These are phyloP conservation scores for Pachyseris speciosa DNA, from an alignment of 64 coral and sea anemone species.

Conservation along the genomic window DNA sequence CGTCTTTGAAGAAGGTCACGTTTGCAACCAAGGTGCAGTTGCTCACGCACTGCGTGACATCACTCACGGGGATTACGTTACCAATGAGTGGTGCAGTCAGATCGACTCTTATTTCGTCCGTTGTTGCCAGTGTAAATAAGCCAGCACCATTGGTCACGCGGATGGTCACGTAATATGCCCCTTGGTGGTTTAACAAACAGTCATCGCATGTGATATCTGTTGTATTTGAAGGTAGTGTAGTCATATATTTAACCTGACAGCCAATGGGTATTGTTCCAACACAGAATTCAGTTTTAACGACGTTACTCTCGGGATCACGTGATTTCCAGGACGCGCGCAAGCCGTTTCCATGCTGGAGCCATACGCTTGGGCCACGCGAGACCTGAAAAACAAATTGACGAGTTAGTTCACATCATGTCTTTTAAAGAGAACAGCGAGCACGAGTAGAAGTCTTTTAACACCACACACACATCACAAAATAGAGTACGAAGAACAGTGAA, in stretches of 20 bases:
- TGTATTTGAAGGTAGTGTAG: conserved; percentile 29
- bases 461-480: too few species aligned
- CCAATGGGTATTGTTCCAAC: conserved; percentile 74
- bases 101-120: conserved; percentile 61
- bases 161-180: conserved; percentile 77
- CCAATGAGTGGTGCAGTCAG: conserved; percentile 67
- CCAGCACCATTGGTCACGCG: conserved; percentile 85
- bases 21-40: conserved; percentile 62
- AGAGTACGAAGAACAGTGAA: too few species aligned
- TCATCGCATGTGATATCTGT: conserved; percentile 70
- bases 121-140: conserved; percentile 71
- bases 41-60: conserved; percentile 58
- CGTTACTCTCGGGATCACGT: conserved; percentile 73
- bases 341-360: conserved; percentile 53
- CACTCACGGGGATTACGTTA: background rate
- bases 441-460: too few species aligned
- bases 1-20: conserved; percentile 68
- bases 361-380: background rate
- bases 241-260: conserved; percentile 90
- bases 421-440: too few species aligned
- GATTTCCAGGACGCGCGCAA: conserved; percentile 70
- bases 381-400: background rate
- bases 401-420: background rate
- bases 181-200: conserved; percentile 62
- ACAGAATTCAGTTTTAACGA: conserved; percentile 86